Conservation (phyloP, 2,797 vertebrate species). For the Lacerta bilineata region DNA sequence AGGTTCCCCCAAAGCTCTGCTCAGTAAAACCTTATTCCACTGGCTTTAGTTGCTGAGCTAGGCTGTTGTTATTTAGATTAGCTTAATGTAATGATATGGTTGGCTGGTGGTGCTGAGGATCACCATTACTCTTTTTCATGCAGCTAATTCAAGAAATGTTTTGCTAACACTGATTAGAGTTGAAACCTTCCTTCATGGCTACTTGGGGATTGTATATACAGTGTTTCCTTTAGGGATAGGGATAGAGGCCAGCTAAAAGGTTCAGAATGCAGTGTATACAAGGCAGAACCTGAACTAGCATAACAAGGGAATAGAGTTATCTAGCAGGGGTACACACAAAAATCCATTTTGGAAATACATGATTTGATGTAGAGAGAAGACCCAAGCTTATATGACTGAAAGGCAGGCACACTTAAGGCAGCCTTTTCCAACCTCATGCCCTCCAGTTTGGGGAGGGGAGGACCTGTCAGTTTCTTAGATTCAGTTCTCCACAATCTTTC, state of each 20-base stretch:
- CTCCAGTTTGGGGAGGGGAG: too few relatives aligned
- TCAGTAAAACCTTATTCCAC: slow-evolving; percentile 19
- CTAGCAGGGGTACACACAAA: not conserved
- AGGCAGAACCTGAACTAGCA: not conserved
- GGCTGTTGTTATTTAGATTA: slow-evolving; percentile 73
- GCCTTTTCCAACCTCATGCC: too few relatives aligned
- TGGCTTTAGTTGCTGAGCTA: slow-evolving; percentile 54
- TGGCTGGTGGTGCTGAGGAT: slow-evolving; percentile 67
- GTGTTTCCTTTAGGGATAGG: slow-evolving; percentile 58
- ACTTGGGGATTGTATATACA: slow-evolving; percentile 58
- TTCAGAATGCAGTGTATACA: slow-evolving; percentile 17
- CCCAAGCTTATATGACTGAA: not conserved
- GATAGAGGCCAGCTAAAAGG: not conserved
- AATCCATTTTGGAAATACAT: not conserved
- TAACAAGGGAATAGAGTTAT: slow-evolving; percentile 1
- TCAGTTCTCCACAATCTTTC: too few relatives aligned
- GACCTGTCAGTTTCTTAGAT: too few relatives aligned
- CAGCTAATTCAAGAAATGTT: slow-evolving; percentile 67
- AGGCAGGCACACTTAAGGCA: not conserved
- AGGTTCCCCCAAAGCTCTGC: slow-evolving; percentile 28
- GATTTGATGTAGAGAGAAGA: not conserved
- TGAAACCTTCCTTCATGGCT: slow-evolving; percentile 55
- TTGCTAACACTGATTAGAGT: slow-evolving; percentile 72
- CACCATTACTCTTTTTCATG: slow-evolving; percentile 65
- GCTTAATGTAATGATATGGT: slow-evolving; percentile 74